Conservation (phyloP, 2,888 invertebrate genomes). For the Coremacera marginata region DNA sequence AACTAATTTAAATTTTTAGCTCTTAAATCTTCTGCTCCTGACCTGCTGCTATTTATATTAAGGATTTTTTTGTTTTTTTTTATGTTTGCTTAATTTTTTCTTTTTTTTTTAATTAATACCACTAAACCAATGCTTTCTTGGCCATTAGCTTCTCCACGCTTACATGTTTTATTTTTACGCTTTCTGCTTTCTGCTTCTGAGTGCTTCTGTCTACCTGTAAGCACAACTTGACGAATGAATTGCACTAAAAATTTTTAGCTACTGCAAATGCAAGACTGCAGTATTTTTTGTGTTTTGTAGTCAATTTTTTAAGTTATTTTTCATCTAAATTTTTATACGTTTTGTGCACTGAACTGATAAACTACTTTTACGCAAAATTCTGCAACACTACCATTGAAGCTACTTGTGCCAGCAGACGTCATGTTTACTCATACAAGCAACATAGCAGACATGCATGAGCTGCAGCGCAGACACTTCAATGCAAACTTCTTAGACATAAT, state of each 20-base stretch:
- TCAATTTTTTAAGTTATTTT: no score
- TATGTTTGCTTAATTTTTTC: background rate
- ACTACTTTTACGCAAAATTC: background rate
- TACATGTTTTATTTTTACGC: background rate
- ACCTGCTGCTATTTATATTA: background rate
- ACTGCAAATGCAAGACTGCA: background rate
- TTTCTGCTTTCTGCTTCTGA: background rate
- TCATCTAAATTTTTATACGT: no score
- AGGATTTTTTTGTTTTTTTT: background rate
- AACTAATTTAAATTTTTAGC: no score
- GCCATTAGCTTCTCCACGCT: background rate
- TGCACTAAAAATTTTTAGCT: background rate
- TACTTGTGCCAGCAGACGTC: background rate
- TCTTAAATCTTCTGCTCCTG: no score
- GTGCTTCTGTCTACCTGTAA: background rate
- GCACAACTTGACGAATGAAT: background rate
- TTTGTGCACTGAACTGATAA: background rate
- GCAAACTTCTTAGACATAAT: constrained; percentile 29
- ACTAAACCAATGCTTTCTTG: background rate
- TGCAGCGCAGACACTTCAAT: constrained; percentile 17
- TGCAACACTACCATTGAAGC: background rate
- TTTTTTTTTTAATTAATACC: background rate
- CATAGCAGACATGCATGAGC: constrained; percentile 20
- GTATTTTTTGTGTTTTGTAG: no score
- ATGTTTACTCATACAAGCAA: constrained; percentile 6